A percentile compares a stretch with the other conserved stretches of the same genome.
Evolutionary conservation across 2,113 vertebrate genomes (phyloP).

Genomic region (Chitala chitala): DNA sequence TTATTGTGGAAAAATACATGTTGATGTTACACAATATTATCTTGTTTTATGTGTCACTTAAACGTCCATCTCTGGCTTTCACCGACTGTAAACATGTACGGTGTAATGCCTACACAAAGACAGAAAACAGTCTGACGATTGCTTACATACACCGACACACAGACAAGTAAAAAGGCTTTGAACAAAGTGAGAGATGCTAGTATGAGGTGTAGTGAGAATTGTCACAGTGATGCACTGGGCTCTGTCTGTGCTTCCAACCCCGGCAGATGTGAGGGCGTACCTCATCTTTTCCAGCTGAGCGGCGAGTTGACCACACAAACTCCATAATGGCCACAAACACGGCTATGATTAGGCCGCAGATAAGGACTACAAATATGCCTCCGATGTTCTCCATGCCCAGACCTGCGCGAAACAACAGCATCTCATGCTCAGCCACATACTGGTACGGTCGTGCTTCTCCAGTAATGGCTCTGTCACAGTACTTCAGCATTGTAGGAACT

Average conservation of each 20-base stretch:
- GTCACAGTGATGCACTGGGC: constrained; percentile 64
- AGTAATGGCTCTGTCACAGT: no score
- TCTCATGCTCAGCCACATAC: no score
- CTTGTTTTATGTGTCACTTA: no score
- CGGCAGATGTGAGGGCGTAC: constrained; percentile 66
- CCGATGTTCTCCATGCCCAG: constrained; percentile 89
- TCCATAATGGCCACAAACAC: constrained; percentile 87
- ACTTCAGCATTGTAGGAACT: no score
- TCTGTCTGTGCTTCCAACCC: constrained; percentile 62
- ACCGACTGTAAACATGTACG: no score
- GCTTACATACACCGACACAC: constrained; percentile 12
- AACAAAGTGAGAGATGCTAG: constrained; percentile 40
- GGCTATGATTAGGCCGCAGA: constrained; percentile 83
- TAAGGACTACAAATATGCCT: constrained; percentile 82
- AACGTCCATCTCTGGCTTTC: no score
- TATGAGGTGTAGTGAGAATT: constrained; percentile 12
- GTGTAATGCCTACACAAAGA: not conserved
- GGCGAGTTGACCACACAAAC: constrained; percentile 81
- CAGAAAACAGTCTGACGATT: no score
- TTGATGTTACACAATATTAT: no score
- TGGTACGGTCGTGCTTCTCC: no score
- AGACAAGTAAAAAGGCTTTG: constrained; percentile 20
- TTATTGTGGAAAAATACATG: no score
- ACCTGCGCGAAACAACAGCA: constrained; percentile 42
- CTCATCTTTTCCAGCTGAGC: constrained; percentile 76